phyloP scores from a whole-genome alignment of 2,797 vertebrate genomes.

The Synaphobranchus kaupii region DNA sequence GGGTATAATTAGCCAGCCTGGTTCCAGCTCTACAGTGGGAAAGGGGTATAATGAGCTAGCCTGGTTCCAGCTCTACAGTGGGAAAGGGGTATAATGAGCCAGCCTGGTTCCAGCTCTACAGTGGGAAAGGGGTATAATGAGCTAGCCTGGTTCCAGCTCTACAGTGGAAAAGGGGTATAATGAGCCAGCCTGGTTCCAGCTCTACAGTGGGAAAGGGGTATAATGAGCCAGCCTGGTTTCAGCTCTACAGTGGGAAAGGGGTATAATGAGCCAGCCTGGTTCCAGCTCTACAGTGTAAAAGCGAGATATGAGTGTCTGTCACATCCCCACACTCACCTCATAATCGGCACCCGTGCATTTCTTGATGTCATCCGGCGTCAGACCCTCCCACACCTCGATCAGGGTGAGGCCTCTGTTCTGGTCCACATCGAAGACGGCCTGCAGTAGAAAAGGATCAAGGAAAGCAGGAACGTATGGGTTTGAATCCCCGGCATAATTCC shows the following conservation, averaged over 20 bases:
- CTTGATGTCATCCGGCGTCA: constrained; percentile 89
- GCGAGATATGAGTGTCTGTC: background rate
- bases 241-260: constrained; percentile 7
- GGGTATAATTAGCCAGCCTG: background rate
- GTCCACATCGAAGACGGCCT: constrained; percentile 97
- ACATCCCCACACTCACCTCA: constrained; percentile 70
- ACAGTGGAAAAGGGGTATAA: background rate
- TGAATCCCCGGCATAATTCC: background rate
- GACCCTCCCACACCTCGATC: constrained; percentile 89
- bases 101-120: background rate
- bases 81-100: background rate
- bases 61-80: too few species aligned
- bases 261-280: background rate
- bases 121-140: background rate
- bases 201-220: background rate
- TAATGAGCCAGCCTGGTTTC: constrained; percentile 12
- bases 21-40: constrained; percentile 2
- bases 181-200: background rate
- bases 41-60: background rate
- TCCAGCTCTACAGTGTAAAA: constrained; percentile 9
- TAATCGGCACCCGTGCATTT: constrained; percentile 90
- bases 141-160: background rate
- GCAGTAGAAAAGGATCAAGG: constrained; percentile 33
- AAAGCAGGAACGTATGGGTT: background rate
- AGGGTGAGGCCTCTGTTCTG: constrained; percentile 87